These are phyloP conservation scores for Gambusia holbrooki DNA, from an alignment of 2,113 vertebrate species.

Conservation along the genomic window DNA sequence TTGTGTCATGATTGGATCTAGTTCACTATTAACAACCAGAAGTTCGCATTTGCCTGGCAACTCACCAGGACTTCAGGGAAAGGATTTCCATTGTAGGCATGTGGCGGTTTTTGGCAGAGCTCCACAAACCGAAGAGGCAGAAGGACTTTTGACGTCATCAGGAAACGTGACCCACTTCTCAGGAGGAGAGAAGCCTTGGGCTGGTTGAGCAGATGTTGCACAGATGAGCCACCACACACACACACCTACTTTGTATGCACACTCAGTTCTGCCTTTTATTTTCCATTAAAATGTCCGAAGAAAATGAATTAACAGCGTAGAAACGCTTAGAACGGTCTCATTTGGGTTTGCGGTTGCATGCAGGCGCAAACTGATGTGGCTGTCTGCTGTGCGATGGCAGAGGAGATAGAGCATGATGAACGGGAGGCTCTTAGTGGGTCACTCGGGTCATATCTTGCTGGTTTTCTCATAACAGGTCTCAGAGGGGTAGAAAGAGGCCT, in stretches of 20 bases:
- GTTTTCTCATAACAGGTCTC: slow-evolving; percentile 24
- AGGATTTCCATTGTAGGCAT: slow-evolving; percentile 71
- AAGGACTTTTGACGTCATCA: slow-evolving; percentile 78
- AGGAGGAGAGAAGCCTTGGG: slow-evolving; percentile 74
- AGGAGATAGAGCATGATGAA: slow-evolving; percentile 35
- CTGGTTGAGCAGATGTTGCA: slow-evolving; percentile 74
- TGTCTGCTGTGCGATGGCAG: slow-evolving; percentile 14
- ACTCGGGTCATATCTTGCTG: slow-evolving; percentile 23
- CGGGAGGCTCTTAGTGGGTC: slow-evolving; percentile 23
- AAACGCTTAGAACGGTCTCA: slow-evolving; percentile 32
- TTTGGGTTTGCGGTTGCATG: slow-evolving; percentile 43
- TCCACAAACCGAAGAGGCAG: slow-evolving; percentile 69
- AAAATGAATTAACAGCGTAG: slow-evolving; percentile 21
- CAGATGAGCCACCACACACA: slow-evolving; percentile 60
- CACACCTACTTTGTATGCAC: slow-evolving; percentile 28
- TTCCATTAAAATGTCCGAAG: slow-evolving; percentile 47
- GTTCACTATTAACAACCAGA: slow-evolving; percentile 27
- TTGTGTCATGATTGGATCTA: slow-evolving; percentile 22
- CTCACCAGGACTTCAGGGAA: slow-evolving; percentile 54
- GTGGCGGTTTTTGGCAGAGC: slow-evolving; percentile 69
- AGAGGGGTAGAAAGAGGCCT: slow-evolving; percentile 14
- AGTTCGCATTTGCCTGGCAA: slow-evolving; percentile 56
- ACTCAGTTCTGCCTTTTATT: slow-evolving; percentile 46
- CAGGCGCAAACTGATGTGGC: slow-evolving; percentile 37
- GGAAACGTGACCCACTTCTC: slow-evolving; percentile 81